phyloP scores from a whole-genome alignment of 2,113 vertebrate species.

The Regulus satrapa region DNA sequence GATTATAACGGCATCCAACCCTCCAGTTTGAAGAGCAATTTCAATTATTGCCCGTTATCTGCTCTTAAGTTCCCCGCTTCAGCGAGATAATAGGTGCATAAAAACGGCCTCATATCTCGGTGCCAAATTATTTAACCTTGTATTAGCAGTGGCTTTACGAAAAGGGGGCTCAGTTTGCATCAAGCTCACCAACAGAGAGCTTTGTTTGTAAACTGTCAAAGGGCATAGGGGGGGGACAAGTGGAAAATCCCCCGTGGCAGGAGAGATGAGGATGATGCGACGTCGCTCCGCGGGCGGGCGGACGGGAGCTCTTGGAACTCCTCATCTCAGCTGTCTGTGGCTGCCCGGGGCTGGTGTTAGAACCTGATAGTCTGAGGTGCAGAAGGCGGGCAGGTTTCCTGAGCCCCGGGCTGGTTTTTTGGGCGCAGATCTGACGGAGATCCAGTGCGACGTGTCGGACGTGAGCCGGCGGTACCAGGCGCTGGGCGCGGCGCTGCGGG shows the following conservation, averaged over 20 bases:
- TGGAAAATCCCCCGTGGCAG: background rate
- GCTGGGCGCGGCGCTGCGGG: conserved; percentile 78
- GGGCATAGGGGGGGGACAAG: accelerated
- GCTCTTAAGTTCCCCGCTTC: background rate
- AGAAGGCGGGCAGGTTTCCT: accelerated
- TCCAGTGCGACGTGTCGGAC: conserved; percentile 89
- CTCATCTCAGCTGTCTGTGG: background rate
- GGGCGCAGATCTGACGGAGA: conserved; percentile 88
- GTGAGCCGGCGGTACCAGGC: conserved; percentile 81
- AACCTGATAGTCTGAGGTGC: accelerated
- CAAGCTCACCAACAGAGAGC: background rate
- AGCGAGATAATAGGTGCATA: background rate
- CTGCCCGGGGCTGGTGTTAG: background rate
- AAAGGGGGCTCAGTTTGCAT: background rate
- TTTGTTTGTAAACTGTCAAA: background rate
- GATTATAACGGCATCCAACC: background rate
- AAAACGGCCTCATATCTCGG: background rate
- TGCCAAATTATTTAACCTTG: background rate
- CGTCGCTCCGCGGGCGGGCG: accelerated
- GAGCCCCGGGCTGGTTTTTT: background rate
- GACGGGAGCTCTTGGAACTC: background rate
- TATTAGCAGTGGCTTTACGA: background rate
- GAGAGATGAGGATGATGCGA: background rate
- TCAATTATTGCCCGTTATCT: conserved; percentile 12
- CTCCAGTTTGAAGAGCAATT: background rate